These are phyloP conservation scores for Probosciger aterrimus DNA, from an alignment of 2,113 vertebrate species.

Conservation along the genomic window DNA sequence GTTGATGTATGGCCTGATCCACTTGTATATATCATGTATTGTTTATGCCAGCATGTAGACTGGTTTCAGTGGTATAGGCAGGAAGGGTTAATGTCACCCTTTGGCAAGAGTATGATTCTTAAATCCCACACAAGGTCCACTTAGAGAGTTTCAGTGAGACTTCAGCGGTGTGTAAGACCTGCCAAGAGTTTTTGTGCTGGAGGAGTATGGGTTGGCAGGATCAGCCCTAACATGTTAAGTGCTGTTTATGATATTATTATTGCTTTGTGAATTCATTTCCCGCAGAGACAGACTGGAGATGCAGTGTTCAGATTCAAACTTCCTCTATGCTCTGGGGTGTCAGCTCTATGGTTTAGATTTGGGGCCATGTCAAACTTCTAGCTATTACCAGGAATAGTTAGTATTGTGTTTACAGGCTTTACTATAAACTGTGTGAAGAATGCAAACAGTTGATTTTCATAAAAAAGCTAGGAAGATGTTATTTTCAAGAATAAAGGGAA, in stretches of 20 bases:
- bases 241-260: slow-evolving; percentile 56
- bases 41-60: not conserved
- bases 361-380: not conserved
- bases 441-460: not conserved
- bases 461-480: not conserved
- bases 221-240: slow-evolving; percentile 54
- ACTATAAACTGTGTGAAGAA: not conserved
- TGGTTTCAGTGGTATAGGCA: not conserved
- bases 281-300: slow-evolving; percentile 13
- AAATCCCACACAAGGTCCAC: not conserved
- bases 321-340: slow-evolving; percentile 23
- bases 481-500: slow-evolving; percentile 24
- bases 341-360: not conserved
- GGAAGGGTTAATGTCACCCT: slow-evolving; percentile 13
- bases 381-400: not conserved
- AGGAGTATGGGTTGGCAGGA: slow-evolving; percentile 25
- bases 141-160: slow-evolving; percentile 13
- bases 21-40: not conserved
- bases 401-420: not conserved
- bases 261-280: slow-evolving; percentile 61
- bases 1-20: not conserved
- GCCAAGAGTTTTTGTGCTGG: slow-evolving; percentile 39
- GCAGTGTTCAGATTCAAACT: slow-evolving; percentile 25
- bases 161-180: not conserved
- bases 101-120: not conserved